These are phyloP conservation scores for Clivina fossor DNA, from an alignment of 2,888 invertebrate species.

Conservation along the genomic window DNA sequence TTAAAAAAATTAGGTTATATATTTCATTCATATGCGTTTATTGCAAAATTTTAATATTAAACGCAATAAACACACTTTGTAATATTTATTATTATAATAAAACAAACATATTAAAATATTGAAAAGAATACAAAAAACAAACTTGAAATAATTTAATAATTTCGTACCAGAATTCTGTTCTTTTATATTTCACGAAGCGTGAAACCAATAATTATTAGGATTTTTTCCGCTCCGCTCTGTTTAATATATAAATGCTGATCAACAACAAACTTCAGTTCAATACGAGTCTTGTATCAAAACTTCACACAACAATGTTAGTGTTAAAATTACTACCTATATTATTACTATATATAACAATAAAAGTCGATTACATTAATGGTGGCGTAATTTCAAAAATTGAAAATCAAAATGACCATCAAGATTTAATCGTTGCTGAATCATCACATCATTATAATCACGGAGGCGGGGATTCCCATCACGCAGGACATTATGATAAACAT, in stretches of 20 bases:
- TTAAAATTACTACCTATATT: conserved; percentile 7
- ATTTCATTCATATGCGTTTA: too few species aligned
- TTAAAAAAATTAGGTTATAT: too few species aligned
- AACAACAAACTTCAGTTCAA: conserved; percentile 11
- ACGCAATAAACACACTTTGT: not conserved
- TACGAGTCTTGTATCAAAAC: not conserved
- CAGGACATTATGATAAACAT: conserved; percentile 57
- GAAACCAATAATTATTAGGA: conserved; percentile 28
- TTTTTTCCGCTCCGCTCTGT: conserved; percentile 31
- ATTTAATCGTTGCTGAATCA: not conserved
- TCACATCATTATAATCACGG: conserved; percentile 13
- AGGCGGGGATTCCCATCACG: conserved; percentile 49
- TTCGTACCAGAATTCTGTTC: conserved; percentile 3
- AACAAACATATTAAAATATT: not conserved
- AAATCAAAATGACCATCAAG: too few species aligned
- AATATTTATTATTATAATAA: conserved; percentile 2
- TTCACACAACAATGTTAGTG: conserved; percentile 11
- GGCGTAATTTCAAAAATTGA: too few species aligned
- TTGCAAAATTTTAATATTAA: not conserved
- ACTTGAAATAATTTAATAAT: conserved; percentile 2
- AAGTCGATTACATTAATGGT: too few species aligned
- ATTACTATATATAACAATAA: too few species aligned
- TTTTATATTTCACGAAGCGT: conserved; percentile 6
- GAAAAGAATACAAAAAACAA: not conserved
- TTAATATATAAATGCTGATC: conserved; percentile 30